phyloP scores from a whole-genome alignment of 2,797 vertebrate species.

The Anas bernieri region DNA sequence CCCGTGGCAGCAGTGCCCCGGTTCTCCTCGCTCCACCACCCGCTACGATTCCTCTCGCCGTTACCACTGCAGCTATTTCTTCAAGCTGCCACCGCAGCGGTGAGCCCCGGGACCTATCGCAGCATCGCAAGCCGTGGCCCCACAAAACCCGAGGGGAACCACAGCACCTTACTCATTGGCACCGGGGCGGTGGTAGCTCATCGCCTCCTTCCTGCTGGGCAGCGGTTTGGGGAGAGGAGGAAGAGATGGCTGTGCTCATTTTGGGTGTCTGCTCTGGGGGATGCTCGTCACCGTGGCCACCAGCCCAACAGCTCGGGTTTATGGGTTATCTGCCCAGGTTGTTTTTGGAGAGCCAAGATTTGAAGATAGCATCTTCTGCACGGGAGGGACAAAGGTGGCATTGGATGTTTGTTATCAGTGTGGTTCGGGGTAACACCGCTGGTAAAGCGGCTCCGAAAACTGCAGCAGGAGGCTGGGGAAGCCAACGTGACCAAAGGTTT shows the following conservation, averaged over 20 bases:
- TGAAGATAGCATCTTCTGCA: fast-evolving
- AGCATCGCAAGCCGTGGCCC: not conserved
- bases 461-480: not conserved
- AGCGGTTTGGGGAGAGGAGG: constrained; percentile 8
- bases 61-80: constrained; percentile 34
- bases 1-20: not conserved
- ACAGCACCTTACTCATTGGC: constrained; percentile 43
- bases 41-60: not conserved
- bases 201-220: not conserved
- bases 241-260: not conserved
- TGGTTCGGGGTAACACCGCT: not conserved
- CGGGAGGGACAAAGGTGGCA: not conserved
- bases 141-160: constrained; percentile 60
- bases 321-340: not conserved
- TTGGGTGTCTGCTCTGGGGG: fast-evolving
- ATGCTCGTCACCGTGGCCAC: not conserved
- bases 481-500: not conserved
- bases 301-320: not conserved
- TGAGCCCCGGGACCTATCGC: not conserved
- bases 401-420: not conserved
- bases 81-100: not conserved
- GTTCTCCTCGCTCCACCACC: not conserved
- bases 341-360: not conserved
- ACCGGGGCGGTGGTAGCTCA: not conserved
- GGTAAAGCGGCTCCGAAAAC: not conserved